These are phyloP conservation scores for Harpalus rufipes DNA, from an alignment of 2,888 invertebrate species.

Conservation along the genomic window DNA sequence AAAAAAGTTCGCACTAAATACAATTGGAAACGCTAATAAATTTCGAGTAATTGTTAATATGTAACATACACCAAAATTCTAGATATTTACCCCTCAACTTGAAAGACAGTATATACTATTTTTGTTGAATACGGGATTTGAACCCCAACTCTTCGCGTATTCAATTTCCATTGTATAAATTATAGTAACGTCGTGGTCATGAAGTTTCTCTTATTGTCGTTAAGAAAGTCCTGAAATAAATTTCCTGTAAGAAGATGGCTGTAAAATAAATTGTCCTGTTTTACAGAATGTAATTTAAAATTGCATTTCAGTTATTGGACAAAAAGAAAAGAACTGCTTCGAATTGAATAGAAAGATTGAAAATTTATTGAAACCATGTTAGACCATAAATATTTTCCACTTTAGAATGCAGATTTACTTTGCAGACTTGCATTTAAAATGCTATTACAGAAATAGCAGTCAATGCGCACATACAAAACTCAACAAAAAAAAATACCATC, in stretches of 20 bases:
- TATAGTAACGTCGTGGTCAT: neutral
- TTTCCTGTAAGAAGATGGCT: slow-evolving; percentile 2
- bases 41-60: too few relatives aligned
- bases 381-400: slow-evolving; percentile 52
- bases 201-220: neutral
- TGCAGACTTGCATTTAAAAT: slow-evolving; percentile 47
- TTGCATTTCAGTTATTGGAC: slow-evolving; percentile 28
- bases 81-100: too few relatives aligned
- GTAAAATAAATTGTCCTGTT: slow-evolving; percentile 34
- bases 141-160: neutral
- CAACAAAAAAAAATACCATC: neutral
- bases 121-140: too few relatives aligned
- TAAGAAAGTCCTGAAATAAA: slow-evolving; percentile 2
- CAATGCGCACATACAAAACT: neutral
- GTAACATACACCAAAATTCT: too few relatives aligned
- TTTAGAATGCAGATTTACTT: slow-evolving; percentile 44
- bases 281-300: slow-evolving; percentile 39
- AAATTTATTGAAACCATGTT: slow-evolving; percentile 54
- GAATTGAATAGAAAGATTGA: slow-evolving; percentile 49
- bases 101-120: too few relatives aligned
- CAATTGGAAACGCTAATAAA: too few relatives aligned
- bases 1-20: too few relatives aligned
- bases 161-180: neutral
- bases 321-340: slow-evolving; percentile 7
- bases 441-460: slow-evolving; percentile 51